phyloP scores from a whole-genome alignment of 2,888 invertebrate genomes.

The Hirtodrosophila alboralis region DNA sequence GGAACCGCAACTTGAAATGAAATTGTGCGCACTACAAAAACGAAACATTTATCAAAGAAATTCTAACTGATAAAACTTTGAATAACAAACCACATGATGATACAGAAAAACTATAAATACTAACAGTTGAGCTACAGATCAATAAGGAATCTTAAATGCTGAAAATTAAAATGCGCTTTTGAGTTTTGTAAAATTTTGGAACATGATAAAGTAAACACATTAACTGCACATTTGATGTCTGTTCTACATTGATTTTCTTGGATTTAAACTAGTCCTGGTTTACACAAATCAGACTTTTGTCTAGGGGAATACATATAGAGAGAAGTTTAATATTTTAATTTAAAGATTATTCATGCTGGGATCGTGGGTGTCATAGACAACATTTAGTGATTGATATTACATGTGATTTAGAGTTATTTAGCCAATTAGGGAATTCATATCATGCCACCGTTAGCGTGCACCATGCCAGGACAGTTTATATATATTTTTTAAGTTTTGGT shows the following conservation, averaged over 20 bases:
- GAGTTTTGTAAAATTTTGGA: too few relatives aligned
- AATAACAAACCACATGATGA: constrained; percentile 27
- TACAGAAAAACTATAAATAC: constrained; percentile 8
- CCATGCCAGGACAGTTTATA: constrained; percentile 47
- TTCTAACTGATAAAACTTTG: constrained; percentile 59
- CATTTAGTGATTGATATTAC: constrained; percentile 8
- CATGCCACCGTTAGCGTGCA: constrained; percentile 60
- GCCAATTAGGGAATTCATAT: constrained; percentile 41
- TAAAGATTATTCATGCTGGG: constrained; percentile 47
- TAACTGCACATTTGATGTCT: constrained; percentile 11
- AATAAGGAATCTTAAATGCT: neutral
- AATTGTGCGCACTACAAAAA: constrained; percentile 60
- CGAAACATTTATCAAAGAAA: constrained; percentile 53
- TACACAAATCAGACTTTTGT: neutral
- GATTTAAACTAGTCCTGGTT: neutral
- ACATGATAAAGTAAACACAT: too few relatives aligned
- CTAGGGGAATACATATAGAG: constrained; percentile 5
- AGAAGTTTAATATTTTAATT: constrained; percentile 11
- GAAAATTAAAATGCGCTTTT: too few relatives aligned
- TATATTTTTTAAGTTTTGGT: too few relatives aligned
- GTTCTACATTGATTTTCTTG: constrained; percentile 1
- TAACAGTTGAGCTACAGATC: constrained; percentile 3
- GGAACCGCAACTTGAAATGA: constrained; percentile 63
- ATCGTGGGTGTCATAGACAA: constrained; percentile 31
- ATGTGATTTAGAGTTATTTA: constrained; percentile 5